phyloP scores from a whole-genome alignment of 2,113 vertebrate genomes.

The Heterocephalus glaber region DNA sequence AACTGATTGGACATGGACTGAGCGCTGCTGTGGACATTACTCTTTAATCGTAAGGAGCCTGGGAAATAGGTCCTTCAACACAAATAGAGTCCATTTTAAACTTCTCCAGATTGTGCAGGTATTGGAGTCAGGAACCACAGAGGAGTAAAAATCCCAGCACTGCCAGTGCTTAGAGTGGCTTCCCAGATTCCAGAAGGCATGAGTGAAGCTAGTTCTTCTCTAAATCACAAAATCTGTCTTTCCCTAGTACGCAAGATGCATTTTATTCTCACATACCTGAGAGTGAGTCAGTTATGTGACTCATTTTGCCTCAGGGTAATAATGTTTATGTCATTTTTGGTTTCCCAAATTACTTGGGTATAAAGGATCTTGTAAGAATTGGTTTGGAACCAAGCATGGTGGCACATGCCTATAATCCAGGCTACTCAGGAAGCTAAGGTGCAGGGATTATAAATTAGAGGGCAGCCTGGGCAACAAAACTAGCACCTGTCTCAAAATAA shows the following conservation, averaged over 20 bases:
- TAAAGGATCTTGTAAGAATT: background rate
- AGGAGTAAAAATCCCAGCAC: background rate
- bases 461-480: background rate
- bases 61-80: background rate
- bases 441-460: background rate
- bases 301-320: background rate
- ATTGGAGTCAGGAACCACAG: background rate
- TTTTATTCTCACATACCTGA: background rate
- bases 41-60: background rate
- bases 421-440: background rate
- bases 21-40: background rate
- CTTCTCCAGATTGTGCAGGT: background rate
- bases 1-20: background rate
- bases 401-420: background rate
- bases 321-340: background rate
- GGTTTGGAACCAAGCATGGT: background rate
- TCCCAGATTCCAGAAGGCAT: background rate
- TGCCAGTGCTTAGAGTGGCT: background rate
- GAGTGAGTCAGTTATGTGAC: background rate
- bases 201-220: background rate
- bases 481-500: background rate
- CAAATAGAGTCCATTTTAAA: background rate
- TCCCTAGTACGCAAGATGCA: too few relatives aligned
- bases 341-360: background rate
- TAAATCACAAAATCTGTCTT: background rate